Conservation (phyloP, 2,797 vertebrate species). For the Selene dorsalis region DNA sequence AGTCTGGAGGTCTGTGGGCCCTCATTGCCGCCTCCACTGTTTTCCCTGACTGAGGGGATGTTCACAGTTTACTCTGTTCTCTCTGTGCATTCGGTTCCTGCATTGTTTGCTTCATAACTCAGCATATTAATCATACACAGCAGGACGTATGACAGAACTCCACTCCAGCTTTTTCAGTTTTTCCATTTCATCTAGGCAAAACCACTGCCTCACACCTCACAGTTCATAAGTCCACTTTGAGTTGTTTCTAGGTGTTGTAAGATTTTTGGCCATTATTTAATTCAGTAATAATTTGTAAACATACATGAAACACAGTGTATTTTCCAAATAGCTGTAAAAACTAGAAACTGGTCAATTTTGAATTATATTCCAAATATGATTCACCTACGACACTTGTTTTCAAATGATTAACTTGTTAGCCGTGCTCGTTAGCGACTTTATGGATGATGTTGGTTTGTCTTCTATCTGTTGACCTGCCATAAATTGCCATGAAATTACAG, state of each 20-base stretch:
- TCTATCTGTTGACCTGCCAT: no score
- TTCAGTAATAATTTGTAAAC: constrained; percentile 9
- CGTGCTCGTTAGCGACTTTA: no score
- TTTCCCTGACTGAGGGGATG: constrained; percentile 52
- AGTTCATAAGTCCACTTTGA: constrained; percentile 57
- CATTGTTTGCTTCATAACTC: constrained; percentile 61
- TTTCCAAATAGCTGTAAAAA: constrained; percentile 49
- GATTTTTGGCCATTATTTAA: constrained; percentile 6
- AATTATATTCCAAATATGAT: no score
- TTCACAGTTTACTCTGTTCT: constrained; percentile 51
- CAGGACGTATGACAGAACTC: constrained; percentile 50
- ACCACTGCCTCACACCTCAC: constrained; percentile 60
- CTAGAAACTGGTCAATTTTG: constrained; percentile 11
- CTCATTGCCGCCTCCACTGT: constrained; percentile 51
- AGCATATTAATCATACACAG: constrained; percentile 50
- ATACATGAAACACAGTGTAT: constrained; percentile 30
- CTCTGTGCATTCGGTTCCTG: constrained; percentile 31
- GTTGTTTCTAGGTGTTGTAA: constrained; percentile 34
- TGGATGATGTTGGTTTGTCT: not conserved
- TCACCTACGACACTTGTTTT: not conserved
- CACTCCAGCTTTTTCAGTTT: constrained; percentile 49
- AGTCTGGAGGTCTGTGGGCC: constrained; percentile 55
- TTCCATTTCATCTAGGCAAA: constrained; percentile 54
- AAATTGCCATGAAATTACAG: no score
- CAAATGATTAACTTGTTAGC: not conserved